phyloP scores from a whole-genome alignment of 2,113 vertebrate species.

The Sterna hirundo region DNA sequence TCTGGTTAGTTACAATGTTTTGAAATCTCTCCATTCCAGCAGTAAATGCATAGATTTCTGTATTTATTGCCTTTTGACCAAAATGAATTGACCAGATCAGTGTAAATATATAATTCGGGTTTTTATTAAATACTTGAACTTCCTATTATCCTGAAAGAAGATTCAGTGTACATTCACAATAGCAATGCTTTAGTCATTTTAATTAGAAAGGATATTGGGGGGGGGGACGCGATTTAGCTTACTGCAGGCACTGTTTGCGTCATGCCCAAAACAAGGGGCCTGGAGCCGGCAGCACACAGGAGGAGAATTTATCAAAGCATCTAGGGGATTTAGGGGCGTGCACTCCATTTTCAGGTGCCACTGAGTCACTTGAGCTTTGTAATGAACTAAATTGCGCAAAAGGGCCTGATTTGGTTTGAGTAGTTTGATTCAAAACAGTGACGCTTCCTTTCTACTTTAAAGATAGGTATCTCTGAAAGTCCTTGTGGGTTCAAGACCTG shows the following conservation, averaged over 20 bases:
- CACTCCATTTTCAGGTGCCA: not conserved
- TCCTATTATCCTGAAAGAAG: not conserved
- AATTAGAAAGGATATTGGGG: not conserved
- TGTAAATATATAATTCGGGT: slow-evolving; percentile 35
- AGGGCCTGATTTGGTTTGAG: not conserved
- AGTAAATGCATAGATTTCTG: not conserved
- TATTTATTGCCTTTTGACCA: slow-evolving; percentile 5
- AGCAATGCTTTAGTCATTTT: slow-evolving; percentile 7
- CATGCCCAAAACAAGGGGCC: not conserved
- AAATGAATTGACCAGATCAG: not conserved
- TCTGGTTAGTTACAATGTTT: not conserved
- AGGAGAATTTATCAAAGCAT: not conserved
- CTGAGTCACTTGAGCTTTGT: not conserved
- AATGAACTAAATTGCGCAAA: not conserved
- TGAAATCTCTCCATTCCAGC: not conserved
- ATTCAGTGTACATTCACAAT: not conserved
- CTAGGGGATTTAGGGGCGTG: not conserved
- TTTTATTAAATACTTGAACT: slow-evolving; percentile 61
- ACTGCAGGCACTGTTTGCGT: not conserved
- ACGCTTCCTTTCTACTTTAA: not conserved
- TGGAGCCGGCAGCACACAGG: not conserved
- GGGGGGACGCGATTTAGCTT: not conserved
- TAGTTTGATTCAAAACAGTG: not conserved
- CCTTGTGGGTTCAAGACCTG: not conserved
- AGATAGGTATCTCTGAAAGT: not conserved